These are phyloP conservation scores for Drosophila orena DNA, from an alignment of 1,140 invertebrate species.

Conservation along the genomic window DNA sequence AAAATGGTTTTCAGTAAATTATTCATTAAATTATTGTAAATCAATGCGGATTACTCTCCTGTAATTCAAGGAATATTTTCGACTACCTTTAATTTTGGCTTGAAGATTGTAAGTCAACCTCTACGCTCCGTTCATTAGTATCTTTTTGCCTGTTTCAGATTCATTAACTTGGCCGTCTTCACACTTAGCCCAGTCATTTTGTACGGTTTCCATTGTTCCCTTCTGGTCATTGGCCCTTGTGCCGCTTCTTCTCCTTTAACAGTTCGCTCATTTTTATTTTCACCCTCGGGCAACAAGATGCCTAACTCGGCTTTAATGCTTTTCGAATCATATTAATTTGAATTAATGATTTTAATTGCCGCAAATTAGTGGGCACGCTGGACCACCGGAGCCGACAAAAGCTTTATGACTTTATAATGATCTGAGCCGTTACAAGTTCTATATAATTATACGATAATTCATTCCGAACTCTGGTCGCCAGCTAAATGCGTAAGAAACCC, in stretches of 20 bases:
- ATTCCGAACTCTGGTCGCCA: neutral
- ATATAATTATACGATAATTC: constrained; percentile 63
- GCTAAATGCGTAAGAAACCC: constrained; percentile 3
- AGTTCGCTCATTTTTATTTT: constrained; percentile 21
- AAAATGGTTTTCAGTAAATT: neutral
- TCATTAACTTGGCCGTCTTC: constrained; percentile 75
- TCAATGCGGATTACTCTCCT: no score
- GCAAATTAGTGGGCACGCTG: constrained; percentile 60
- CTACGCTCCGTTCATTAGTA: constrained; percentile 58
- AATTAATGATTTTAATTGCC: constrained; percentile 81
- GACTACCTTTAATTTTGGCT: constrained; percentile 17
- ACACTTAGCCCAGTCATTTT: constrained; percentile 59
- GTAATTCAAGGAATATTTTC: no score
- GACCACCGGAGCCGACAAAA: constrained; percentile 61
- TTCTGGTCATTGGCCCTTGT: constrained; percentile 71
- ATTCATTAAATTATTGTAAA: no score
- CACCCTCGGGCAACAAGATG: constrained; percentile 42
- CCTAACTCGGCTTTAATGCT: constrained; percentile 53
- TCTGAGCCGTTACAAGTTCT: constrained; percentile 55
- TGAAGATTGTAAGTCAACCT: constrained; percentile 21
- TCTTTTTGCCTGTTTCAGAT: constrained; percentile 30
- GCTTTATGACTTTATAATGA: constrained; percentile 64
- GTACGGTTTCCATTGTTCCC: constrained; percentile 55
- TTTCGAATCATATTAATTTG: constrained; percentile 79
- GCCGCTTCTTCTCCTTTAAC: constrained; percentile 34